A percentile compares a stretch with the other conserved stretches of the same genome.
Conservation (phyloP, 2,113 vertebrate species). For the Albula goreensis region DNA sequence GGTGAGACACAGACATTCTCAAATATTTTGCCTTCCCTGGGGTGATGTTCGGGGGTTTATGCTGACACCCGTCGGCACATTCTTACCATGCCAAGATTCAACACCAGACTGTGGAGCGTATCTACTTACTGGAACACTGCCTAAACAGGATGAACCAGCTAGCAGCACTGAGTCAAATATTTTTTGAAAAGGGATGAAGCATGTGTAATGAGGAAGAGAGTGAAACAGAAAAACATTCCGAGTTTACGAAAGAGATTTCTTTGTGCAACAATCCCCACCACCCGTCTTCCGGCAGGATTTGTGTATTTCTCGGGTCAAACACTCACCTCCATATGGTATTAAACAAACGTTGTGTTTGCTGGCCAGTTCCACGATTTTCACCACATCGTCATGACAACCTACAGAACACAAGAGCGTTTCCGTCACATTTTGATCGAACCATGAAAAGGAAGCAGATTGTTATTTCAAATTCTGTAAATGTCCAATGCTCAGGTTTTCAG, state of each 20-base stretch:
- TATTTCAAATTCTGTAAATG: not conserved
- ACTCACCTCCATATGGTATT: conserved; percentile 95
- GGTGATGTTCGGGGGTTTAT: no score
- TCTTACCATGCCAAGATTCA: no score
- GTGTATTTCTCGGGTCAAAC: conserved; percentile 18
- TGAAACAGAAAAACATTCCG: no score
- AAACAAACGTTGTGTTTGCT: conserved; percentile 94
- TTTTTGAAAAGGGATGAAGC: not conserved
- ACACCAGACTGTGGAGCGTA: no score
- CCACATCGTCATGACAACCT: conserved; percentile 93
- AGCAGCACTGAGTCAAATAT: no score
- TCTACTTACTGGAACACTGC: no score
- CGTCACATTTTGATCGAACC: conserved; percentile 4
- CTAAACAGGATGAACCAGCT: no score
- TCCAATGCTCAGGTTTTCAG: not conserved
- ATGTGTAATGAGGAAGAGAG: not conserved
- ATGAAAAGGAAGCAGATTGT: not conserved
- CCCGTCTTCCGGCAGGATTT: not conserved
- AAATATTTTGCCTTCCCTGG: no score
- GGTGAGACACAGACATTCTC: no score
- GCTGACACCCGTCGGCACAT: no score
- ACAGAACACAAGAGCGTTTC: conserved; percentile 44
- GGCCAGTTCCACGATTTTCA: conserved; percentile 92
- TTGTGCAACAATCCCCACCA: not conserved
- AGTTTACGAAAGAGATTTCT: no score